Evolutionary conservation across 2,888 invertebrate genomes (phyloP).

Genomic region (Caenorhabditis zanzibari): DNA sequence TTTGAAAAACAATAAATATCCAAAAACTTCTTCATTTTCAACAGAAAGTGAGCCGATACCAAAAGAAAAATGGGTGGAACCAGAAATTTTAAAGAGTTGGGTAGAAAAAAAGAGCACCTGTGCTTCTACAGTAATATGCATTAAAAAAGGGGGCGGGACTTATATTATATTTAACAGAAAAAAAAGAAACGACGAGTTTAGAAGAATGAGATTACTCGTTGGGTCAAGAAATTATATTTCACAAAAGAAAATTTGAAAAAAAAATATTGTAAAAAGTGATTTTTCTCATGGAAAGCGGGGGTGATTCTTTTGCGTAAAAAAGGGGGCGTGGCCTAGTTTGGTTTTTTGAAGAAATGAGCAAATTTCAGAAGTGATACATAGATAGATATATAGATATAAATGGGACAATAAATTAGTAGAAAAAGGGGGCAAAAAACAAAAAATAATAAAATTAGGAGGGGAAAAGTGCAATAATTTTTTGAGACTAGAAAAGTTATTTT

Average conservation of each 20-base stretch:
- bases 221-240: constrained; percentile 52
- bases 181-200: neutral
- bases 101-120: neutral
- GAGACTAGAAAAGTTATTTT: constrained; percentile 8
- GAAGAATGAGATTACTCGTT: too few relatives aligned
- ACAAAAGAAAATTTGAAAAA: constrained; percentile 22
- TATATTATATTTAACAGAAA: neutral
- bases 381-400: too few relatives aligned
- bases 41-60: too few relatives aligned
- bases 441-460: neutral
- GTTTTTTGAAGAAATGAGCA: constrained; percentile 44
- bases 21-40: too few relatives aligned
- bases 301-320: constrained; percentile 1
- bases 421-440: neutral
- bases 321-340: constrained; percentile 15
- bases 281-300: constrained; percentile 16
- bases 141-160: neutral
- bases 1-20: too few relatives aligned
- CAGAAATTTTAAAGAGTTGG: neutral
- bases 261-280: neutral
- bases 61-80: neutral
- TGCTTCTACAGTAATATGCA: neutral
- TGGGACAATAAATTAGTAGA: constrained; percentile 33
- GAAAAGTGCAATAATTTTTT: constrained; percentile 13
- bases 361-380: constrained; percentile 16